phyloP scores from a whole-genome alignment of 2,797 vertebrate genomes.

The Centroberyx gerrardi region DNA sequence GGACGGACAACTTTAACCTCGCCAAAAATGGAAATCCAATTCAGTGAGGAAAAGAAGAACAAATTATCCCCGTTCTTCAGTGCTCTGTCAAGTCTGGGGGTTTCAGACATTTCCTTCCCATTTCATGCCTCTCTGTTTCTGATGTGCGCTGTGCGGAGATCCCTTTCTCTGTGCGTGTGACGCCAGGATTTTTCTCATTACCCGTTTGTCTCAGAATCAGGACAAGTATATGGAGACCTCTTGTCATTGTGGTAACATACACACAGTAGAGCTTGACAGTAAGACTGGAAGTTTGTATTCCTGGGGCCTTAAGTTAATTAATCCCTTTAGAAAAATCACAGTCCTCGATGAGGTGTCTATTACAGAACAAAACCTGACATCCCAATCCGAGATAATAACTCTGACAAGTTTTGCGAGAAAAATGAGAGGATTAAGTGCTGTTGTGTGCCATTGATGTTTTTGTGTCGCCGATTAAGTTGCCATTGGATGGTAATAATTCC shows the following conservation, averaged over 20 bases:
- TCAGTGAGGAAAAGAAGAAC: constrained; percentile 77
- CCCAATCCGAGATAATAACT: constrained; percentile 58
- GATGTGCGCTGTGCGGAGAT: constrained; percentile 53
- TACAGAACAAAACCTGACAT: constrained; percentile 69
- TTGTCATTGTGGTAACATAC: constrained; percentile 62
- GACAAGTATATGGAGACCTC: constrained; percentile 70
- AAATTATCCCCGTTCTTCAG: constrained; percentile 67
- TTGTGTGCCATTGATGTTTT: constrained; percentile 40
- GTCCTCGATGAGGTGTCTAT: constrained; percentile 65
- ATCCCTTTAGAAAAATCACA: constrained; percentile 67
- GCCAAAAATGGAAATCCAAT: constrained; percentile 82
- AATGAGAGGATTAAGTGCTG: constrained; percentile 4
- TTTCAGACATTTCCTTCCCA: constrained; percentile 75
- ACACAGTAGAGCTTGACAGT: constrained; percentile 69
- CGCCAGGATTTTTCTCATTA: constrained; percentile 69
- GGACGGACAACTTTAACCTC: constrained; percentile 80
- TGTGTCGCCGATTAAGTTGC: constrained; percentile 36
- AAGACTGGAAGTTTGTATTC: constrained; percentile 72
- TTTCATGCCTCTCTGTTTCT: constrained; percentile 68
- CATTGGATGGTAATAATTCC: constrained; percentile 44
- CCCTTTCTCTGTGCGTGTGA: constrained; percentile 49
- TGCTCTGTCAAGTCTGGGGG: constrained; percentile 66
- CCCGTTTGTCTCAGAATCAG: constrained; percentile 69
- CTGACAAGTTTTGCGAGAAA: constrained; percentile 59
- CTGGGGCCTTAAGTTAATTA: constrained; percentile 80